A percentile compares a stretch with the other conserved stretches of the same genome.
These are phyloP conservation scores for Andricus grossulariae DNA, from an alignment of 1,140 invertebrate species.

Conservation along the genomic window DNA sequence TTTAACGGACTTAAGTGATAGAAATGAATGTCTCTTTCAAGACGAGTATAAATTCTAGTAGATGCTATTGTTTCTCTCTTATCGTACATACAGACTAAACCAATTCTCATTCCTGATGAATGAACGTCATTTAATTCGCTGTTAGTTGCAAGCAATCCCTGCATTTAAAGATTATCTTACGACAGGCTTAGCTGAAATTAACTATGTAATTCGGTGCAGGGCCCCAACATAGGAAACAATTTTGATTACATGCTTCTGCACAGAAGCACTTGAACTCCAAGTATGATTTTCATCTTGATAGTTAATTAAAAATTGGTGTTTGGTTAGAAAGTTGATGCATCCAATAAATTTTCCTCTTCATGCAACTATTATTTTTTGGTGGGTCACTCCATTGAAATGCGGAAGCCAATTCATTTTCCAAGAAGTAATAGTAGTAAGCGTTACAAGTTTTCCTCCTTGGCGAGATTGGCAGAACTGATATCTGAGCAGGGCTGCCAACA, in stretches of 20 bases:
- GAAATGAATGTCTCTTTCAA: constrained; percentile 17
- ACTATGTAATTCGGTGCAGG: not conserved
- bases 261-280: not conserved
- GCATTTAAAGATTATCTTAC: constrained; percentile 9
- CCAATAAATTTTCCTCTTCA: too few species aligned
- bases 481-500: too few species aligned
- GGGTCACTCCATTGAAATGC: too few species aligned
- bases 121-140: constrained; percentile 1
- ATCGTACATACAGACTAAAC: constrained; percentile 9
- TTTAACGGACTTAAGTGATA: not conserved
- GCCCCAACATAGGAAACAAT: not conserved
- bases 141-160: not conserved
- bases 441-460: too few species aligned
- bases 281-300: not conserved
- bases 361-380: too few species aligned
- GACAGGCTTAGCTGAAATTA: constrained; percentile 4
- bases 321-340: too few species aligned
- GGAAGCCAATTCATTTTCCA: too few species aligned
- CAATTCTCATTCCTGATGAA: constrained; percentile 12
- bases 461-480: too few species aligned
- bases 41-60: constrained; percentile 1
- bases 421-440: too few species aligned
- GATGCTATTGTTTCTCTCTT: constrained; percentile 14
- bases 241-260: not conserved
- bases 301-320: too few species aligned